These are phyloP conservation scores for Sympetrum striolatum DNA, from an alignment of 2,888 invertebrate species.

Conservation along the genomic window DNA sequence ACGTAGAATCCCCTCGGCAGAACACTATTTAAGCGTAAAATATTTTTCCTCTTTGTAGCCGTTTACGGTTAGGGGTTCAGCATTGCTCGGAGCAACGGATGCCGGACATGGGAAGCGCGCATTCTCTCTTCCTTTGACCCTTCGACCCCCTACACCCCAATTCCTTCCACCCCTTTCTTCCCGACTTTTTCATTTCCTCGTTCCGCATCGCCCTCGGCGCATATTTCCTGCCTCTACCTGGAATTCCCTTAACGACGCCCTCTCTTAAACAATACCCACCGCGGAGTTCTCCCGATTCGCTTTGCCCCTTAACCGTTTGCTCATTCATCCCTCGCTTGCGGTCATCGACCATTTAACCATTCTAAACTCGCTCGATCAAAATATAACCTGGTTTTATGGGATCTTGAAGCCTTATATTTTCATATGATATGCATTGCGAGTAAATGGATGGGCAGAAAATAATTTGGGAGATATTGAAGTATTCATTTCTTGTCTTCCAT, in stretches of 20 bases:
- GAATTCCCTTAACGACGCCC: too few species aligned
- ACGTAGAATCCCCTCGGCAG: background rate
- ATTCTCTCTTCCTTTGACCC: slow-evolving; percentile 36
- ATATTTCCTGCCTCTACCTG: background rate
- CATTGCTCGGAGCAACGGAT: slow-evolving; percentile 26
- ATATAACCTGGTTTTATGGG: too few species aligned
- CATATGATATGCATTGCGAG: background rate
- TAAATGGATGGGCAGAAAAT: background rate
- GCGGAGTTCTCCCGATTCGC: background rate
- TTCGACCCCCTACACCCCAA: background rate
- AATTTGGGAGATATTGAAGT: background rate
- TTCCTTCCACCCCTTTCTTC: background rate
- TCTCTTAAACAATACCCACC: too few species aligned
- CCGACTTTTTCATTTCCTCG: background rate
- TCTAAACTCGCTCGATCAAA: too few species aligned
- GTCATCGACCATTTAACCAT: too few species aligned
- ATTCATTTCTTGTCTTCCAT: background rate
- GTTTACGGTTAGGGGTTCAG: background rate
- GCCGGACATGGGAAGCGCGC: background rate
- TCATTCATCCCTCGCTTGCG: background rate
- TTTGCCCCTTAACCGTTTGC: background rate
- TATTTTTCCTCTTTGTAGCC: background rate
- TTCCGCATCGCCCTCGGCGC: background rate
- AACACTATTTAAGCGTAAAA: background rate
- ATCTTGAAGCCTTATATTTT: background rate